phyloP scores from a whole-genome alignment of 2,113 vertebrate genomes.

The Propithecus coquereli region DNA sequence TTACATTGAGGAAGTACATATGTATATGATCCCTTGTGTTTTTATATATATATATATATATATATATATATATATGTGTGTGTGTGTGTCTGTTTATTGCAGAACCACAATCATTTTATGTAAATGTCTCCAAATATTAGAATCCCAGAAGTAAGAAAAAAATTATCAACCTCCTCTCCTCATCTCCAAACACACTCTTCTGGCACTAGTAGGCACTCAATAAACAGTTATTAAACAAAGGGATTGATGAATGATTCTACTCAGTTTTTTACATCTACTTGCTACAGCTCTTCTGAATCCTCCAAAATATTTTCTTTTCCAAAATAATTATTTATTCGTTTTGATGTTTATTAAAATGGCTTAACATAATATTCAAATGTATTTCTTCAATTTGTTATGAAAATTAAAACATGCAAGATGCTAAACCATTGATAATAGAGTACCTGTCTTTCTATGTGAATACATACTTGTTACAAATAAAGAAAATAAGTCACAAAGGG shows the following conservation, averaged over 20 bases:
- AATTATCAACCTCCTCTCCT: not conserved
- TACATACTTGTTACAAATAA: not conserved
- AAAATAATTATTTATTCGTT: slow-evolving; percentile 30
- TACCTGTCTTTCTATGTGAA: not conserved
- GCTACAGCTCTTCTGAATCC: not conserved
- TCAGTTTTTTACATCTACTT: not conserved
- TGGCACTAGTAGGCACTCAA: not conserved
- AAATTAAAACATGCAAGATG: not conserved
- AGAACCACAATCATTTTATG: not conserved
- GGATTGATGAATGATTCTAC: not conserved
- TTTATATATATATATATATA: too few relatives aligned
- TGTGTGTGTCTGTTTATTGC: not conserved
- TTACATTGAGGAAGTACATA: not conserved
- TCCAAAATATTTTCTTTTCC: slow-evolving; percentile 42
- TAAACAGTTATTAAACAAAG: not conserved
- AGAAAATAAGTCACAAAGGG: slow-evolving; percentile 1
- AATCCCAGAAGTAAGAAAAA: not conserved
- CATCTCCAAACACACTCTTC: not conserved
- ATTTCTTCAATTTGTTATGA: slow-evolving; percentile 47
- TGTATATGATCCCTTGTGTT: not conserved
- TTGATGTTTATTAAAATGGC: slow-evolving; percentile 35
- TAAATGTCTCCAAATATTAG: not conserved
- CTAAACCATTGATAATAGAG: not conserved
- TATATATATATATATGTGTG: not conserved
- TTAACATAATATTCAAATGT: slow-evolving; percentile 42